Evolutionary conservation across 2,888 invertebrate species (phyloP), one percentile per base, ranked within the genome.

Genomic region (Eupithecia dodoneata): DNA sequence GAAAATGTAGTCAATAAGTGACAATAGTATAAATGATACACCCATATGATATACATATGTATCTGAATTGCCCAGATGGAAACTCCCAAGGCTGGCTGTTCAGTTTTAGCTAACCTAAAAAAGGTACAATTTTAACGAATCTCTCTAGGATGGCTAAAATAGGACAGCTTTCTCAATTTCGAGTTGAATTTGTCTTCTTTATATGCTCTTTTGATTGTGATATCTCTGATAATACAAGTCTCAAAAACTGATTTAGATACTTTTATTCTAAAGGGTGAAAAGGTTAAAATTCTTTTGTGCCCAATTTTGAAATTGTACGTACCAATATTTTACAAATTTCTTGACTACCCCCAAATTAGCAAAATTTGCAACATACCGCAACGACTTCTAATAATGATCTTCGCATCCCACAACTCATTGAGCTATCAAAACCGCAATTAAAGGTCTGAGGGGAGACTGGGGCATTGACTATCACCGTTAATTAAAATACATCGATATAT

Each of bases 401-500:
- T 5, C 44, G 44, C 45, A 79, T 78, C 79, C 80, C 77, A 78
- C 78, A 79, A 75, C 74, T 77, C 80, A 88, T 89, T 88, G 85
- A 89, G 87, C 81, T 87, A 89, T 89, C 89, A 87, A 78, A 83
- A 75, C 72, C 73, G 80, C 85, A 88, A 89, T 89, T 89, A 86
- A 80, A 82, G 75, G 82, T 78, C 70, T 18, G 73, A 76, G 85
- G 87, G 85, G 87, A 85, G 83, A 77, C 78, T 73, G 80, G 83
- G 79, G 78, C 85, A 85, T 88, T 86, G 87, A 86, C 86, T 89
- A 91, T 91, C 85, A 90, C 89, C 89, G 92, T 87, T 92, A 92
- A 92, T 92, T 92, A 92, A 93, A 92, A 92, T 83, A 83, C 85
- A 83, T 82, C 89, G 88, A 93, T 93, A 93, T 93, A 93, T 93